Evolutionary conservation across 1,140 invertebrate species (phyloP).

Genomic region (Chelonus insularis): DNA sequence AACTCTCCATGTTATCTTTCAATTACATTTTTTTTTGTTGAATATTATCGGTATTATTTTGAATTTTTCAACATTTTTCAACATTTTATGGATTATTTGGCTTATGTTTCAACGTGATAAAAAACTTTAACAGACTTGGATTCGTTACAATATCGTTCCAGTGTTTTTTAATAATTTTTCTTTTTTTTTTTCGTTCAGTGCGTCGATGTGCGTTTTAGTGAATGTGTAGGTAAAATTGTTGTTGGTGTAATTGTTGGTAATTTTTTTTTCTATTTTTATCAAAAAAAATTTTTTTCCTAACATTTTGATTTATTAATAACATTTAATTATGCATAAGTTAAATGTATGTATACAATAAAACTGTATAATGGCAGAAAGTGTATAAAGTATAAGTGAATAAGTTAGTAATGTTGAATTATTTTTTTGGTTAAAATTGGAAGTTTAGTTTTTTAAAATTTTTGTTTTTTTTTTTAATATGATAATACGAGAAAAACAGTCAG

Average conservation of each 20-base stretch:
- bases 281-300: neutral
- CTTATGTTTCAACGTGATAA: conserved; percentile 27
- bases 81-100: conserved; percentile 10
- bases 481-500: conserved; percentile 38
- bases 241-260: neutral
- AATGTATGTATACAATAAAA: too few relatives aligned
- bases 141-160: conserved; percentile 21
- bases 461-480: conserved; percentile 13
- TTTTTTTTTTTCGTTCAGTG: too few relatives aligned
- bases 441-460: too few relatives aligned
- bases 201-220: conserved; percentile 22
- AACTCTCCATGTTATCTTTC: conserved; percentile 23
- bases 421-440: neutral
- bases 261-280: neutral
- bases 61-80: conserved; percentile 17
- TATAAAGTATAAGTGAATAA: too few relatives aligned
- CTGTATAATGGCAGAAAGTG: too few relatives aligned
- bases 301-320: too few relatives aligned
- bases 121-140: conserved; percentile 35
- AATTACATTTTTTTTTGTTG: conserved; percentile 5
- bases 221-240: conserved; percentile 1
- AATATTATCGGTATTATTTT: conserved; percentile 4
- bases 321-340: too few relatives aligned
- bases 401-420: too few relatives aligned
- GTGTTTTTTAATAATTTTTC: too few relatives aligned